Base-by-base conservation (phyloP, 2,113 vertebrate genomes). In the Loxodonta africana region DNA sequence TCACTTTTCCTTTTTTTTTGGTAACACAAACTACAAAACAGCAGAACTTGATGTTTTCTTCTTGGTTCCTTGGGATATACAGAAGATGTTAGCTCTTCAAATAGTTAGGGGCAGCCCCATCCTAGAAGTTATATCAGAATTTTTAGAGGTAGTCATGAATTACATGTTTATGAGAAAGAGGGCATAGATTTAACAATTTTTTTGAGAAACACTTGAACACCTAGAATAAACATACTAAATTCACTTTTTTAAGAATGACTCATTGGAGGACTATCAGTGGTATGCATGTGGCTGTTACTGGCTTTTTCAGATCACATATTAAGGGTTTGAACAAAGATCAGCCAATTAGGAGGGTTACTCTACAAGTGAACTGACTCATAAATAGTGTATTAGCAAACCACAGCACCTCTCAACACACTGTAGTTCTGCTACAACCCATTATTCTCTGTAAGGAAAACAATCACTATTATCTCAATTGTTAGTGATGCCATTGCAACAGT, bases 221-320 rank as follows among this genome's bases (percentile, higher is more conserved):
- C 26, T 88, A n/a, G 21, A n/a, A 71, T 73, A 73, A 94, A 94
- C 28, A 94, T 41, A 83, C 37, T 73, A 83, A 90, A 51, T 88
- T 77, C 33, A 74, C 18, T 78, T 83, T 53, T 90, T 86, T n/a
- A 90, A 92, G 26, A 93, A 77, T 73, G 65, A 77, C 10, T 93
- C 82, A 37, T 88, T 82, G n/a, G 81, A 57, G 23, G 14, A 83
- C 90, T 93, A 83, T 83, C 65, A 94, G 9, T 57, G 73, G 18
- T 76, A 28, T 28, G 14, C 10, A 60, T 78, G 20, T 86, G 18
- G 18, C 83, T 88, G 41, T 90, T 71, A 51, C 0, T 74, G 51
- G 41, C 62, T 87, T 96, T 93, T 81, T 87, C 80, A 89, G 46
- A 83, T 41, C 84, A 69, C n/a, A 44, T 63, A 62, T 11, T 53